Evolutionary conservation across 2,888 invertebrate species (phyloP), one percentile per base, ranked within the genome.

Genomic region (Limulus polyphemus): DNA sequence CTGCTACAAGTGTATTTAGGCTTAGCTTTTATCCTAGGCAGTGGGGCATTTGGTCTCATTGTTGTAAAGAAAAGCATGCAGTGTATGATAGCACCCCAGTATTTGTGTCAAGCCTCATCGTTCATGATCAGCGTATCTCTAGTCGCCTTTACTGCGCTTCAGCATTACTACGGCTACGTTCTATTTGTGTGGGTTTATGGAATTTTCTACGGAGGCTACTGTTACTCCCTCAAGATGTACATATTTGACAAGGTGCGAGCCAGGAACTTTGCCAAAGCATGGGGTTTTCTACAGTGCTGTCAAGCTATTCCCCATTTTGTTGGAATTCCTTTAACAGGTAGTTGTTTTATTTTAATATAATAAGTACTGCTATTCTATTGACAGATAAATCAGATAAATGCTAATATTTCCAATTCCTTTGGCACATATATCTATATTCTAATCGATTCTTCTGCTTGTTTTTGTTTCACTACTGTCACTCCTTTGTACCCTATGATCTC

Each of bases 241-340:
- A 88, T 88, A 0, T 90, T 88, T 75, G 90, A 91, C 76, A 81
- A 89, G 64, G 90, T 90, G 48, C 80, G 89, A 60, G 88, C 89
- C 2, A 81, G 90, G 67, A 87, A 91, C 76, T 90, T 90, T 74
- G 88, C 90, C 0, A 81, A 89, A 59, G 88, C 89, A 0, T 90
- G 90, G 90, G 88, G 90, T 65, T 90, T 88, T 77, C 86, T 90
- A 59, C 88, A 88, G 75, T 89, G 87, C 74, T 87, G 87, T 13
- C 90, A 90, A 76, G 87, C 88, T 16, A 84, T 91, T 72, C 88
- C 90, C 11, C 86, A 88, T 55, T 85, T 87, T 1, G 84, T 90
- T 58, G 90, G 90, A 56, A 87, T 90, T 56, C 89, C 90, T 11
- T 81, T 88, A 65, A 85, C 88, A 74, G 88, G 88, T 88, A 68